Evolutionary conservation across 1,140 invertebrate genomes (phyloP).

Genomic region (Diachasmimorpha longicaudata): DNA sequence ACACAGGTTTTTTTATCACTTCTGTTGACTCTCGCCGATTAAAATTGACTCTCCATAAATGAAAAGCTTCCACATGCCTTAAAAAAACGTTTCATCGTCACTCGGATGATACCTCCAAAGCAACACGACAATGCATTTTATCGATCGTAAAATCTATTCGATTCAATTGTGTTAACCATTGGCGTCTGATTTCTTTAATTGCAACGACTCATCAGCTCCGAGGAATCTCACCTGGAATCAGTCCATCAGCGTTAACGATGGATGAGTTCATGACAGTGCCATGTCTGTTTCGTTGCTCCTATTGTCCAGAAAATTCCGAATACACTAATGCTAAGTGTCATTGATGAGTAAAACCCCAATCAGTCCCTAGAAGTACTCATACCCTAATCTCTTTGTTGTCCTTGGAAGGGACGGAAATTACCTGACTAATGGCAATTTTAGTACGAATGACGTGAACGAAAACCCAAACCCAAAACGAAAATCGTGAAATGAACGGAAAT

Average conservation of each 20-base stretch:
- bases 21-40: neutral
- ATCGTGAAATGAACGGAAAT: no score
- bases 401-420: neutral
- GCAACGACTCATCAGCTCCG: neutral
- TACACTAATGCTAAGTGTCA: neutral
- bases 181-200: neutral
- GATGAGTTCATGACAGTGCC: no score
- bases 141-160: constrained; percentile 1
- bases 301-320: neutral
- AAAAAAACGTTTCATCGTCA: neutral
- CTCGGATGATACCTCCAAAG: neutral
- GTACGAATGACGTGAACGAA: no score
- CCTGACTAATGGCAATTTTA: no score
- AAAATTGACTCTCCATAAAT: neutral
- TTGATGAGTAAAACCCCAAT: no score
- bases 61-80: neutral
- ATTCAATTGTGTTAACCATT: neutral
- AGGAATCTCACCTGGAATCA: neutral
- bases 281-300: no score
- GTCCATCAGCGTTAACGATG: neutral
- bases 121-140: neutral
- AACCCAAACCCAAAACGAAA: no score
- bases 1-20: neutral
- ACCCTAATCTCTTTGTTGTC: neutral
- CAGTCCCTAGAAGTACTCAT: neutral